Evolutionary conservation across 2,113 vertebrate genomes (phyloP).

Genomic region (Cettia cetti): DNA sequence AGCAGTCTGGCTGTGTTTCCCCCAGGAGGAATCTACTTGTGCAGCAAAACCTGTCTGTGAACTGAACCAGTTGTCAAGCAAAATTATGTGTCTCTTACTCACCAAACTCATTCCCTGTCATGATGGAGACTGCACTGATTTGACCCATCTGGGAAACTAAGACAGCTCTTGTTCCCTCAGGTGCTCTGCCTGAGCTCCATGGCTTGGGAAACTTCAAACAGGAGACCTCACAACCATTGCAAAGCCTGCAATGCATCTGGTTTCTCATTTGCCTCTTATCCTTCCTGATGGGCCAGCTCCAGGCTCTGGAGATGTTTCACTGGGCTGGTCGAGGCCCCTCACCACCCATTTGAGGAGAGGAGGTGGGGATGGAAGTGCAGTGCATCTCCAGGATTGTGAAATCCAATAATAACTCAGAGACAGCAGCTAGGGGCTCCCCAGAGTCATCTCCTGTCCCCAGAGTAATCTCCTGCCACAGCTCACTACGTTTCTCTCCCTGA

Average conservation of each 20-base stretch:
- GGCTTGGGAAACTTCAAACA: background rate
- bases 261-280: background rate
- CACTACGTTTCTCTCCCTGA: background rate
- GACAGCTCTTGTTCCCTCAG: background rate
- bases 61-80: background rate
- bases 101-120: background rate
- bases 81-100: background rate
- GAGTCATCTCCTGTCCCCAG: background rate
- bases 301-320: background rate
- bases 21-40: background rate
- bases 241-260: background rate
- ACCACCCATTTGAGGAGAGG: background rate
- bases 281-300: background rate
- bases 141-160: background rate
- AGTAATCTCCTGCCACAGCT: background rate
- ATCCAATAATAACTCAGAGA: background rate
- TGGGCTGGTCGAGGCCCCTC: background rate
- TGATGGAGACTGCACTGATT: background rate
- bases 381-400: background rate
- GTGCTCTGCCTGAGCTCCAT: background rate
- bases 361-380: background rate
- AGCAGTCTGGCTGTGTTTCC: background rate
- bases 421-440: background rate
- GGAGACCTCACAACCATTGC: background rate
- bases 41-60: background rate